These are phyloP conservation scores for Buteo buteo DNA, from an alignment of 2,113 vertebrate species.

Conservation along the genomic window DNA sequence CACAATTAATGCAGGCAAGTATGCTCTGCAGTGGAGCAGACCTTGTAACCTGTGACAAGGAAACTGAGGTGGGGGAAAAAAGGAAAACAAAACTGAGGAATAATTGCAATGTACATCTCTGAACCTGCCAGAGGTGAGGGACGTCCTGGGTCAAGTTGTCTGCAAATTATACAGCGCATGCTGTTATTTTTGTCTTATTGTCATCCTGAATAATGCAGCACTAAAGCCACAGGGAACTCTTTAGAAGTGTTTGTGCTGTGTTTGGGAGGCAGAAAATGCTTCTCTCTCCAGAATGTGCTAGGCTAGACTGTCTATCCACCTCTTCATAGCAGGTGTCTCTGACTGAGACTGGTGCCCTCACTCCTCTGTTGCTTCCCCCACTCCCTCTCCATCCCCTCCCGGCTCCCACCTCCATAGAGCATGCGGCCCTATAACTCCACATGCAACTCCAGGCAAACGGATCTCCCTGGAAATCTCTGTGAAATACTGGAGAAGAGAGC, in stretches of 20 bases:
- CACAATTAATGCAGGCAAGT: not conserved
- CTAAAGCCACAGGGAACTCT: not conserved
- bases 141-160: not conserved
- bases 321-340: not conserved
- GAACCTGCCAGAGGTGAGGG: not conserved
- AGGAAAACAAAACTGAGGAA: not conserved
- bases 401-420: not conserved
- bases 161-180: not conserved
- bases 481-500: not conserved
- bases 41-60: not conserved
- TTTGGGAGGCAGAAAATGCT: not conserved
- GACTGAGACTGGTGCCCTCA: not conserved
- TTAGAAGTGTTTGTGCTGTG: not conserved
- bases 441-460: accelerated
- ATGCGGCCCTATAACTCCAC: not conserved
- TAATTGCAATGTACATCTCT: not conserved
- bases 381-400: not conserved
- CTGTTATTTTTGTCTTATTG: not conserved
- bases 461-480: not conserved
- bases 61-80: not conserved
- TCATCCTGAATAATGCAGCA: not conserved
- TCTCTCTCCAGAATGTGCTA: not conserved
- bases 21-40: not conserved
- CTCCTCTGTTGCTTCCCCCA: not conserved
- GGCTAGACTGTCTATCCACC: not conserved